Evolutionary conservation across 2,113 vertebrate genomes (phyloP).

Genomic region (Engraulis encrasicolus): DNA sequence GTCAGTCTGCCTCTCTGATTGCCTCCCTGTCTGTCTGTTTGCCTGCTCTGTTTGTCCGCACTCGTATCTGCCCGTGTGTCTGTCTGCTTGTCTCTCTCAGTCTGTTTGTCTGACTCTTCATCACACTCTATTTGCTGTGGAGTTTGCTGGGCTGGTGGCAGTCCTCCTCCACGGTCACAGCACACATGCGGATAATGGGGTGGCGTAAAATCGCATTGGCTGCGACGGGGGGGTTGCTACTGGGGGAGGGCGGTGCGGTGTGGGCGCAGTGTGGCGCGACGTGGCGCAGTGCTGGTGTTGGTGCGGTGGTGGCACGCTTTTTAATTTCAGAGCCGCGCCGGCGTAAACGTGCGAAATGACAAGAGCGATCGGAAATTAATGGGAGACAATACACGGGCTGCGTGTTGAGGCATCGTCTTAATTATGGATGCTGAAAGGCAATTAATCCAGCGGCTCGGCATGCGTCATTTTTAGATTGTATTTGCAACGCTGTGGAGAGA

Average conservation of each 20-base stretch:
- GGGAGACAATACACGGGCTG: slow-evolving; percentile 55
- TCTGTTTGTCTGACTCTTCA: not conserved
- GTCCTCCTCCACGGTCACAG: not conserved
- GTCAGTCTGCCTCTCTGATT: not conserved
- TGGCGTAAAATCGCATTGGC: not conserved
- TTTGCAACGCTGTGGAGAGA: slow-evolving; percentile 67
- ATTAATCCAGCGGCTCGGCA: slow-evolving; percentile 67
- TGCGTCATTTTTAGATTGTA: slow-evolving; percentile 71
- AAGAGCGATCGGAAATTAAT: slow-evolving; percentile 57
- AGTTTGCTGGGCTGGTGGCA: not conserved
- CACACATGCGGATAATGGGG: not conserved
- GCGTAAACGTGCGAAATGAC: slow-evolving; percentile 58
- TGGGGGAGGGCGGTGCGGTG: too few species aligned
- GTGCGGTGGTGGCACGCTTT: not conserved
- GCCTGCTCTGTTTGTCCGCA: too few species aligned
- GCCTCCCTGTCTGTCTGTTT: not conserved
- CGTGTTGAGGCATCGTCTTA: slow-evolving; percentile 59
- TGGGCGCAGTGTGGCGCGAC: not conserved
- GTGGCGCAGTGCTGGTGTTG: too few species aligned
- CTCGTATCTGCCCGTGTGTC: too few species aligned
- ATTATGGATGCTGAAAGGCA: slow-evolving; percentile 70
- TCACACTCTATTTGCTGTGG: slow-evolving; percentile 3
- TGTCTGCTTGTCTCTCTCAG: not conserved
- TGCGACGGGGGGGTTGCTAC: not conserved
- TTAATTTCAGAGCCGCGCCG: slow-evolving; percentile 60